These are phyloP conservation scores for Drosophila maculinotata DNA, from an alignment of 2,888 invertebrate species.

Conservation along the genomic window DNA sequence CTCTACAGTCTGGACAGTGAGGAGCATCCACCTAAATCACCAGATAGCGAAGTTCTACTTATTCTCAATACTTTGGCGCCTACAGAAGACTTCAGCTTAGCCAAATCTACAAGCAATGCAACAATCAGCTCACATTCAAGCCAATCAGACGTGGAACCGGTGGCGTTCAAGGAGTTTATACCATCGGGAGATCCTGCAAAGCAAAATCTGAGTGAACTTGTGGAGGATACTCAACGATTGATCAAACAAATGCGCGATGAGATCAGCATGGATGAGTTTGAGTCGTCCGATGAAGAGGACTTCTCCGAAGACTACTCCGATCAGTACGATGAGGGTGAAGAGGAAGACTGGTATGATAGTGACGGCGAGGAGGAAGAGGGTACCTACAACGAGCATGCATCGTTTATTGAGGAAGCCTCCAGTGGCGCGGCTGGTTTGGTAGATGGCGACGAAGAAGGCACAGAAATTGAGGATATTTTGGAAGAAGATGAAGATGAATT, in stretches of 20 bases:
- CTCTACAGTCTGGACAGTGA: constrained; percentile 75
- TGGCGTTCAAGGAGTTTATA: constrained; percentile 76
- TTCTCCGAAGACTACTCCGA: constrained; percentile 86
- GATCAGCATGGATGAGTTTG: constrained; percentile 87
- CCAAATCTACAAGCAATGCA: constrained; percentile 61
- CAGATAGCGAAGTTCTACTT: constrained; percentile 67
- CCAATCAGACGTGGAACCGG: constrained; percentile 52
- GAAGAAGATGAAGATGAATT: constrained; percentile 58
- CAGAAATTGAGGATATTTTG: constrained; percentile 69
- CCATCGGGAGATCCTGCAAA: constrained; percentile 82
- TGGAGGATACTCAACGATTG: constrained; percentile 87
- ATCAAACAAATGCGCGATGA: constrained; percentile 89
- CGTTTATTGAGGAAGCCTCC: constrained; percentile 78
- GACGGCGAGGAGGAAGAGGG: constrained; percentile 80
- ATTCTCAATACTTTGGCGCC: constrained; percentile 43
- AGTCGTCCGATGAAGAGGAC: constrained; percentile 83
- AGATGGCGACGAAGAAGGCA: constrained; percentile 66
- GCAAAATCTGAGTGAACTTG: constrained; percentile 86
- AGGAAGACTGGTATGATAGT: constrained; percentile 78
- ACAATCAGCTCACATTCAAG: constrained; percentile 70
- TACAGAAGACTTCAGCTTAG: constrained; percentile 21
- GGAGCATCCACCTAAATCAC: constrained; percentile 48
- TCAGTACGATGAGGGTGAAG: constrained; percentile 85
- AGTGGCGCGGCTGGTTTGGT: constrained; percentile 46
- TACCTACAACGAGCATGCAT: constrained; percentile 75